Percentiles rank a stretch among this genome's conserved stretches.
phyloP scores from a whole-genome alignment of 1,140 invertebrate genomes.

The Cotesia glomerata region DNA sequence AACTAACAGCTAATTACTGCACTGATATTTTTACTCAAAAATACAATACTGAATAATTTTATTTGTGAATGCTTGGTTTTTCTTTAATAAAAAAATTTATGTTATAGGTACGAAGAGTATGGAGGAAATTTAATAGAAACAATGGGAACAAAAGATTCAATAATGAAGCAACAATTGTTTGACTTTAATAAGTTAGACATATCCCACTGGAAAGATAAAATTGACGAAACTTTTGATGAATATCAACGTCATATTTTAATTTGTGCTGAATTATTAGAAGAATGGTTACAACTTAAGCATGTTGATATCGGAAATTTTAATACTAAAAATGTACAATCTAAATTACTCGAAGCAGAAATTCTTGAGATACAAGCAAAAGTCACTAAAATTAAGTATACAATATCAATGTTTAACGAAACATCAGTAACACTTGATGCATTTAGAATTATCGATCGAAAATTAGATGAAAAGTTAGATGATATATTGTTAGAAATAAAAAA shows the following conservation, averaged over 20 bases:
- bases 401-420: slow-evolving; percentile 51
- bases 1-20: too few species aligned
- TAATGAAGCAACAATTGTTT: slow-evolving; percentile 31
- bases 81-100: not conserved
- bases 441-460: slow-evolving; percentile 34
- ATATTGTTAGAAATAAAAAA: slow-evolving; percentile 39
- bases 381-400: slow-evolving; percentile 42
- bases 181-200: slow-evolving; percentile 33
- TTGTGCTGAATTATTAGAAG: slow-evolving; percentile 34
- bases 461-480: slow-evolving; percentile 42
- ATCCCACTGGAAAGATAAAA: slow-evolving; percentile 49
- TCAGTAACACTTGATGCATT: slow-evolving; percentile 47
- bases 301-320: slow-evolving; percentile 38
- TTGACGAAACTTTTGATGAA: slow-evolving; percentile 44
- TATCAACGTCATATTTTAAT: slow-evolving; percentile 40
- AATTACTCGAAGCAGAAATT: slow-evolving; percentile 44
- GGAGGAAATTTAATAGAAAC: slow-evolving; percentile 43
- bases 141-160: slow-evolving; percentile 38
- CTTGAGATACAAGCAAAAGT: slow-evolving; percentile 46
- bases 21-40: too few species aligned
- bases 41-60: too few species aligned
- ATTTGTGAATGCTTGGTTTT: not conserved
- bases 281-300: slow-evolving; percentile 48
- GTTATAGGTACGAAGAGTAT: slow-evolving; percentile 43
- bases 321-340: slow-evolving; percentile 39